Evolutionary conservation across 1,140 invertebrate genomes (phyloP).

Genomic region (Eurytemora carolleeae): DNA sequence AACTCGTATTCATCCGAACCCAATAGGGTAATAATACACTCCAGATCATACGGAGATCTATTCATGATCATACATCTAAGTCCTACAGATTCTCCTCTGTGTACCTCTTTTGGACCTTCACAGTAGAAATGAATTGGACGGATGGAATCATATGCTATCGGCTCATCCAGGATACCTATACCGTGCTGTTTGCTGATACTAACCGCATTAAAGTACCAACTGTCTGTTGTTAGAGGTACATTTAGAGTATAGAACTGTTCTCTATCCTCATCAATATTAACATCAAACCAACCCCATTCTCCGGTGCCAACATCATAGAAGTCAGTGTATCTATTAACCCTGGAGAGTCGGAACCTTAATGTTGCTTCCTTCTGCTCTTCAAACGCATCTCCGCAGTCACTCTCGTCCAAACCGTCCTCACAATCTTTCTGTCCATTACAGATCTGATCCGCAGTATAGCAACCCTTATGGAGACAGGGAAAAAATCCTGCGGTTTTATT

Average conservation of each 20-base stretch:
- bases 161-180: slow-evolving; percentile 17
- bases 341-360: slow-evolving; percentile 15
- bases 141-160: slow-evolving; percentile 18
- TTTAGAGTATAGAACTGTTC: slow-evolving; percentile 24
- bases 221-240: slow-evolving; percentile 25
- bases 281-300: slow-evolving; percentile 29
- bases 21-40: slow-evolving; percentile 27
- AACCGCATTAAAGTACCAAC: slow-evolving; percentile 29
- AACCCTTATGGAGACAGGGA: slow-evolving; percentile 22
- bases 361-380: slow-evolving; percentile 6
- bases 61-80: slow-evolving; percentile 20
- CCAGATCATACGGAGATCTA: slow-evolving; percentile 19
- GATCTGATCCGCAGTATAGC: slow-evolving; percentile 21
- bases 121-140: slow-evolving; percentile 19
- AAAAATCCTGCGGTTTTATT: slow-evolving; percentile 16
- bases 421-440: slow-evolving; percentile 27
- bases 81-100: slow-evolving; percentile 20
- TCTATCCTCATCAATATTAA: slow-evolving; percentile 26
- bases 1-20: slow-evolving; percentile 32
- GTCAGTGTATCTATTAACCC: slow-evolving; percentile 20
- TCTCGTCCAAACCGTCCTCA: slow-evolving; percentile 21
- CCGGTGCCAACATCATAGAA: slow-evolving; percentile 27
- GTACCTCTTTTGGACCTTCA: slow-evolving; percentile 20
- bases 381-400: slow-evolving; percentile 2
- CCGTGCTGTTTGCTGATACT: slow-evolving; percentile 26